Evolutionary conservation across 30 jellyfish, hydroid and myxozoan genomes (phyloP), one percentile per base, ranked within the genome.

Genomic region (Sanderia malayensis): DNA sequence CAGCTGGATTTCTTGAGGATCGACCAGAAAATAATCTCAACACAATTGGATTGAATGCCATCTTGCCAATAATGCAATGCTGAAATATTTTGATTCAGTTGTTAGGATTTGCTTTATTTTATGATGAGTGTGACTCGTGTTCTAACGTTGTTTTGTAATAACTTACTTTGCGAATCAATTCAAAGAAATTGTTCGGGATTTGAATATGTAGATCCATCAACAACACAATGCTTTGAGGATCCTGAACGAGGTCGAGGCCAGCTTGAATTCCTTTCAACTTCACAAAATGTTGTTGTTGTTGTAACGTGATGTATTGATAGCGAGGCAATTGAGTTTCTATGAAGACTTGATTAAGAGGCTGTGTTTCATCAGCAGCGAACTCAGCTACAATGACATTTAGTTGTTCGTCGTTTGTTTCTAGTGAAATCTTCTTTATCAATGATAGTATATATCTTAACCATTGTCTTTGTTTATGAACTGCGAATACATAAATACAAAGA

Each of bases 151-250:
- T n/a, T n/a, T n/a, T n/a, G n/a, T 37, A 37, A 4, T 6, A 37
- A 60, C 45, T 30, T 60, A 65, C 77, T 31, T 65, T 65, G 27
- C 77, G 58, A 4, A 41, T 21, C 11, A 65, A 10, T 28, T 29
- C 28, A 22, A 65, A 65, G 61, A 65, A 24, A 28, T 65, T 65
- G 61, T 25, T 4, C 2, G 77, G 77, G 31, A 65, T 24, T 41
- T 65, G 28, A 9, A 65, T 65, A 65, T 65, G 77, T 22, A 65
- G 21, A 32, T 65, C 77, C 77, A 65, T 65, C 28, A 65, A 68
- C 20, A 65, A 65, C 27, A 29, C 21, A 21, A 65, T 34, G 15
- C 49, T 41, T 4, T 65, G 13, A 15, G 22, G 4, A 27, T 33
- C 25, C 2, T 31, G 59, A 28, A 65, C 66, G n/a, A 33, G 32